Conservation (phyloP, 1,140 invertebrate species). For the Galendromus occidentalis region DNA sequence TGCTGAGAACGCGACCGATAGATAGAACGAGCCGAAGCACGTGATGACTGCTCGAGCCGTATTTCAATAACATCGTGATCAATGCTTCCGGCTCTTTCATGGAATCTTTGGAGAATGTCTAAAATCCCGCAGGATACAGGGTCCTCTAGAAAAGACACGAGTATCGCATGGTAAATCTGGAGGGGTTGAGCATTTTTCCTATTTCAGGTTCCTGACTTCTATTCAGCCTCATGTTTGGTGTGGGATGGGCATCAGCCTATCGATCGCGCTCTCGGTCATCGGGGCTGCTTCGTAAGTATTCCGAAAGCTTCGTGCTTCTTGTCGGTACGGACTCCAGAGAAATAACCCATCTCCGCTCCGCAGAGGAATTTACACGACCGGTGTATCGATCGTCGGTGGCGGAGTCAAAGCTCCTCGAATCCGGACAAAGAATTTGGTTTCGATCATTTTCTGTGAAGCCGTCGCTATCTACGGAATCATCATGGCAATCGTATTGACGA, state of each 20-base stretch:
- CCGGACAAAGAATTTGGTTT: constrained; percentile 97
- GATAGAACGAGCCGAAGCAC: background rate
- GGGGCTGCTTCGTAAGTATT: constrained; percentile 68
- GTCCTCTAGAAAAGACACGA: too few species aligned
- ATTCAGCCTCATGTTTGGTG: constrained; percentile 87
- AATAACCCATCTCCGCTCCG: constrained; percentile 14
- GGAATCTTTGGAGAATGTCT: too few species aligned
- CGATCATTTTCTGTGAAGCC: constrained; percentile 96
- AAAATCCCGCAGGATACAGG: too few species aligned
- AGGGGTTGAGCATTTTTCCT: too few species aligned
- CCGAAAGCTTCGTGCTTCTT: background rate
- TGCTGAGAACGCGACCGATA: too few species aligned
- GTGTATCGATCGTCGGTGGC: constrained; percentile 83
- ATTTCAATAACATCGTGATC: background rate
- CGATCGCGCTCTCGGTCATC: constrained; percentile 84
- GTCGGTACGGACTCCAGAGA: background rate
- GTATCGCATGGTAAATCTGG: too few species aligned
- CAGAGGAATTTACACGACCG: constrained; percentile 84
- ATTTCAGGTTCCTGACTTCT: constrained; percentile 52
- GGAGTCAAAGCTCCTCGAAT: constrained; percentile 96
- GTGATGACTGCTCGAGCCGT: background rate
- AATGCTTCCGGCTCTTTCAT: background rate
- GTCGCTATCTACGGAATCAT: constrained; percentile 98
- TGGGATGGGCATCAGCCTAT: constrained; percentile 65
- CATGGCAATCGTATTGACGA: constrained; percentile 83